Base-by-base conservation (phyloP, 2,797 vertebrate genomes). In the Spondyliosoma cantharus region DNA sequence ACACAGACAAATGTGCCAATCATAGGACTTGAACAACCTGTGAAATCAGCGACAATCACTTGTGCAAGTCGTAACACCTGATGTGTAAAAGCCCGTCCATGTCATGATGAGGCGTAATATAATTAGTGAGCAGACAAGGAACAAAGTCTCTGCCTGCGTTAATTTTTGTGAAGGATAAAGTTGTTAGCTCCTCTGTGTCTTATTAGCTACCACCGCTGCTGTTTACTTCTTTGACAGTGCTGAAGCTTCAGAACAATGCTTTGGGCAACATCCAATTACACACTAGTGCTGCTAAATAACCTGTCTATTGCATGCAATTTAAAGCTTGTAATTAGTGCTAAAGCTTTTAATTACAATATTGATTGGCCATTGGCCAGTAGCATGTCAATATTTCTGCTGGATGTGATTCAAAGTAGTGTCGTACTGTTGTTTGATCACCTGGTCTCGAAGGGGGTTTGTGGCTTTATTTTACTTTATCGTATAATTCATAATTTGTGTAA, bases 321-420 rank as follows among this genome's bases (percentile, higher is more conserved):
- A 82, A 82, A 78, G 49, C 20, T n/a, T 59, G 54, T 75, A 64
- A 76, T 81, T 83, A 69, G 58, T 73, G 27, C 53, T 75, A 54
- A 69, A 52, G 22, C 66, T 80, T 67, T 22, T 80, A 70, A 80
- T 90, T 81, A 80, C 64, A 63, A 62, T 76, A 85, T 76, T 52
- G 80, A 85, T 80, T 56, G 3, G 8, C 14, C 0, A 74, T 32
- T 59, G 48, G 56, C 48, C 37, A 68, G 62, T 62, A 74, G 61
- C 65, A 60, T 71, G 69, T 82, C 66, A 5, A 43, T 76, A 25
- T 70, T 86, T 78, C 29, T 52, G 7, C 19, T 45, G 46, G 49
- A 56, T 45, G 45, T 48, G 65, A 87, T 80, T 70, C 61, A 72
- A 84, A 56, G 42, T 62, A 29, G 11, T 61, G 24, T 43, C 27